Evolutionary conservation across 1,140 invertebrate genomes (phyloP).

Genomic region (Arctopsyche grandis): DNA sequence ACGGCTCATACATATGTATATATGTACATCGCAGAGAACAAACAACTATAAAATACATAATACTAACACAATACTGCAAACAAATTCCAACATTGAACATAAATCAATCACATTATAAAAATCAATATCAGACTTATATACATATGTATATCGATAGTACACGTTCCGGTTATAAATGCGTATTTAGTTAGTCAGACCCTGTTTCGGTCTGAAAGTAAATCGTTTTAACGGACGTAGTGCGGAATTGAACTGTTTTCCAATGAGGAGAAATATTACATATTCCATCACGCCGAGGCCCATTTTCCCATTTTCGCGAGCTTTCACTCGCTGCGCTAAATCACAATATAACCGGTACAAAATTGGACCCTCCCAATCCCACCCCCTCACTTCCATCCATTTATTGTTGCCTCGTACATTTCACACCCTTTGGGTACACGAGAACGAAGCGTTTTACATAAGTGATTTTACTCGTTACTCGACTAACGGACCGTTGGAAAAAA

Average conservation of each 20-base stretch:
- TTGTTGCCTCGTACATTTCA: too few relatives aligned
- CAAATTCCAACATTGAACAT: too few relatives aligned
- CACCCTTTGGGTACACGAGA: too few relatives aligned
- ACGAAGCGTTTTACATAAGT: not conserved
- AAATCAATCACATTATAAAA: too few relatives aligned
- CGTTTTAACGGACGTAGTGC: not conserved
- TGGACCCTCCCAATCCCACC: not conserved
- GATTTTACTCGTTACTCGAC: not conserved
- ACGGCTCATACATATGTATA: too few relatives aligned
- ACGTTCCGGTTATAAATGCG: not conserved
- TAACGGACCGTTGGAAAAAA: not conserved
- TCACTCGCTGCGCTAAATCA: slow-evolving; percentile 7
- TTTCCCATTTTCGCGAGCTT: slow-evolving; percentile 15
- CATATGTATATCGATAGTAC: not conserved
- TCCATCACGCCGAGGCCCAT: slow-evolving; percentile 14
- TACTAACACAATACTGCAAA: too few relatives aligned
- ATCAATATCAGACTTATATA: not conserved
- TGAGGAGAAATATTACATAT: slow-evolving; percentile 30
- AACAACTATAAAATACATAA: too few relatives aligned
- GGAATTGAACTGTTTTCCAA: slow-evolving; percentile 25
- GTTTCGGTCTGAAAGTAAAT: not conserved
- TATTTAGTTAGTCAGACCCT: not conserved
- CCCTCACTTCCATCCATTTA: not conserved
- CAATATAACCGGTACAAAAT: slow-evolving; percentile 21
- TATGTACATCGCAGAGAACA: too few relatives aligned